phyloP scores from a whole-genome alignment of 2,113 vertebrate species.

The Anolis carolinensis region DNA sequence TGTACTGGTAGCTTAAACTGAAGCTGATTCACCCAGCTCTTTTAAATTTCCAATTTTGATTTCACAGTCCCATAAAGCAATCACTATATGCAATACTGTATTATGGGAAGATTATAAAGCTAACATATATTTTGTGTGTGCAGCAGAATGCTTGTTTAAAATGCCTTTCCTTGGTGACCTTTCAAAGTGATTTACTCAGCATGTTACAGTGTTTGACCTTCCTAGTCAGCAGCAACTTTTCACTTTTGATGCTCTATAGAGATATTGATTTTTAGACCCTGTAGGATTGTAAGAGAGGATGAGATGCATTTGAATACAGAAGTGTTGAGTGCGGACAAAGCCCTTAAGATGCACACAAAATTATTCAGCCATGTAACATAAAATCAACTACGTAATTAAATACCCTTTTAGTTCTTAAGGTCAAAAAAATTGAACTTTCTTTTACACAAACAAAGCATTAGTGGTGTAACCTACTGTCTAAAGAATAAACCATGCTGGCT shows the following conservation, averaged over 20 bases:
- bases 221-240: conserved; percentile 19
- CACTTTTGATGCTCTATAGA: conserved; percentile 9
- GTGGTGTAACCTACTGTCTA: conserved; percentile 54
- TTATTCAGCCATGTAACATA: neutral
- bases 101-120: neutral
- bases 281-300: conserved; percentile 14
- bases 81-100: neutral
- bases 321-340: neutral
- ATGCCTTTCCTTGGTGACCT: neutral
- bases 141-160: neutral
- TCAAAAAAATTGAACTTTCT: conserved; percentile 32
- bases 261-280: conserved; percentile 16
- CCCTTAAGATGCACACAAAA: neutral
- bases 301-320: neutral
- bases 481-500: conserved; percentile 53
- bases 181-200: neutral
- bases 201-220: neutral
- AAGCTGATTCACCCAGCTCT: neutral
- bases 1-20: neutral
- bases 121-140: neutral
- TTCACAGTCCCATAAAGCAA: neutral
- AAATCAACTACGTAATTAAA: conserved; percentile 23
- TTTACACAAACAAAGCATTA: conserved; percentile 48
- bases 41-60: neutral
- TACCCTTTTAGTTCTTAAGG: conserved; percentile 35